These are phyloP conservation scores for Spilogale gracilis DNA, from an alignment of 2,113 vertebrate species.

Conservation along the genomic window DNA sequence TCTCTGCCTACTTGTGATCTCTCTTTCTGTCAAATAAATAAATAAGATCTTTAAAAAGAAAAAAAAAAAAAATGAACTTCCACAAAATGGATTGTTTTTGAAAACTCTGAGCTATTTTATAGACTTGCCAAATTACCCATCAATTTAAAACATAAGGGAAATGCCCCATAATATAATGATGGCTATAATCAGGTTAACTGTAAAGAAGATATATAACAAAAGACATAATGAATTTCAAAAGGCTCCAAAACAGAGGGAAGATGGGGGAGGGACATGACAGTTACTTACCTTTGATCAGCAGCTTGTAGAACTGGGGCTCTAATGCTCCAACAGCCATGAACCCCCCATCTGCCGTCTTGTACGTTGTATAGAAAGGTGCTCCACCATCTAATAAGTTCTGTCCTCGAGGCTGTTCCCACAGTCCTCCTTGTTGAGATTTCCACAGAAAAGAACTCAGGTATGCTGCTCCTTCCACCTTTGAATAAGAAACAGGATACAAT, in stretches of 20 bases:
- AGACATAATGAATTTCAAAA: not conserved
- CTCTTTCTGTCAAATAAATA: too few species aligned
- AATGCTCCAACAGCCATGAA: slow-evolving; percentile 96
- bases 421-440: slow-evolving; percentile 88
- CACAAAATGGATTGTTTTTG: not conserved
- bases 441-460: slow-evolving; percentile 97
- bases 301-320: slow-evolving; percentile 94
- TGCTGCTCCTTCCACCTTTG: slow-evolving; percentile 95
- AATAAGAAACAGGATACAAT: slow-evolving; percentile 48
- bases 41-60: too few species aligned
- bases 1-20: too few species aligned
- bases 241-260: not conserved
- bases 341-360: slow-evolving; percentile 92
- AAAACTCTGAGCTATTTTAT: not conserved
- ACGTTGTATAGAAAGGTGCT: slow-evolving; percentile 95
- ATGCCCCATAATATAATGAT: not conserved
- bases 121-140: not conserved
- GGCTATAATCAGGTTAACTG: not conserved
- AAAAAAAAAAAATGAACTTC: not conserved
- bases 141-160: slow-evolving; percentile 10
- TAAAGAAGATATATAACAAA: not conserved
- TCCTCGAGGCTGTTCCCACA: slow-evolving; percentile 92
- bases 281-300: slow-evolving; percentile 91
- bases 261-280: not conserved
- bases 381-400: slow-evolving; percentile 95